A percentile compares a stretch with the other conserved stretches of the same genome.
These are phyloP conservation scores for Conomelus anceps DNA, from an alignment of 2,888 invertebrate species.

Conservation along the genomic window DNA sequence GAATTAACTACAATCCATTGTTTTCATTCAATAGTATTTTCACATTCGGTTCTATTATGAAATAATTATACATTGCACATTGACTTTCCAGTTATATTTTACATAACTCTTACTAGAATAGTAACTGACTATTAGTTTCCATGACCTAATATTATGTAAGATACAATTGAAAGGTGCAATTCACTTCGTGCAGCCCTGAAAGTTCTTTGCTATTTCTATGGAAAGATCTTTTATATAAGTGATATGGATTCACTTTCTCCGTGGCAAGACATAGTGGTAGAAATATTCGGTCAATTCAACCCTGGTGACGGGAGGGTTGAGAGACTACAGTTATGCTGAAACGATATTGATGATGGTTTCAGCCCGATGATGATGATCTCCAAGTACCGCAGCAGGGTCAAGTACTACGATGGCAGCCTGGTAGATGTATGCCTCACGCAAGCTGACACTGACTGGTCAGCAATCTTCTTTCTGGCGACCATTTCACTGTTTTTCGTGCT, in stretches of 20 bases:
- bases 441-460: conserved; percentile 67
- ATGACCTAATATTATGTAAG: too few species aligned
- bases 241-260: not conserved
- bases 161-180: not conserved
- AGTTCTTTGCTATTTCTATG: not conserved
- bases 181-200: not conserved
- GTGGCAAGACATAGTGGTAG: not conserved
- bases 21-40: too few species aligned
- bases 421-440: conserved; percentile 65
- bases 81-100: too few species aligned
- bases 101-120: too few species aligned
- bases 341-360: conserved; percentile 21
- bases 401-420: conserved; percentile 59
- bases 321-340: not conserved
- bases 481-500: conserved; percentile 73
- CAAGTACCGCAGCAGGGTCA: conserved; percentile 56
- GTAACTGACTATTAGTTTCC: too few species aligned
- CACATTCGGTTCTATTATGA: too few species aligned
- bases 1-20: too few species aligned
- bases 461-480: conserved; percentile 68
- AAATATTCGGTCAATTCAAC: not conserved
- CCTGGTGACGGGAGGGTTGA: not conserved
- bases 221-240: not conserved
- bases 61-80: too few species aligned
- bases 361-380: conserved; percentile 66